Evolutionary conservation across 2,113 vertebrate species (phyloP).

Genomic region (Chloropsis cyanopogon): DNA sequence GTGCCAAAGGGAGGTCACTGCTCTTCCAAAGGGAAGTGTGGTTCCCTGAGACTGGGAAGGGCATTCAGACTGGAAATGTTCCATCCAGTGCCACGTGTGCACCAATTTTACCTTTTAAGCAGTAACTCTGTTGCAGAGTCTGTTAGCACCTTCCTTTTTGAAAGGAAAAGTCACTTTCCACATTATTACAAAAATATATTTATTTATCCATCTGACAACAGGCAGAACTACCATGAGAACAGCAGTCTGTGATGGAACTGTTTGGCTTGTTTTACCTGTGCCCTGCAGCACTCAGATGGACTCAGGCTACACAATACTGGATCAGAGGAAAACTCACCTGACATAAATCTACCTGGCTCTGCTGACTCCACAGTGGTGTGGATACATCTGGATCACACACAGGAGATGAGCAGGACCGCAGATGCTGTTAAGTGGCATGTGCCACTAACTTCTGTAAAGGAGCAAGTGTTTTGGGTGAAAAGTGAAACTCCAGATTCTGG

Average conservation of each 20-base stretch:
- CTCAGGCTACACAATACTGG: neutral
- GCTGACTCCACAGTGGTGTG: accelerated
- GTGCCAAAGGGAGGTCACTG: neutral
- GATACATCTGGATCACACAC: neutral
- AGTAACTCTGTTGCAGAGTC: neutral
- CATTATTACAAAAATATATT: neutral
- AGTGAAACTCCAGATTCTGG: neutral
- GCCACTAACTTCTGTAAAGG: neutral
- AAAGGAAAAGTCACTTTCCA: neutral
- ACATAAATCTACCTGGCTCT: neutral
- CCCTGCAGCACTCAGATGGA: neutral
- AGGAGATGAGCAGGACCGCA: neutral
- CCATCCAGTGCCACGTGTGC: too few species aligned
- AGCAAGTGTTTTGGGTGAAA: neutral
- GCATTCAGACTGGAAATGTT: neutral
- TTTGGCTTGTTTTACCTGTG: neutral
- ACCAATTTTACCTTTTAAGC: neutral
- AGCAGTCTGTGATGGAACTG: neutral
- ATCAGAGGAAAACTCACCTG: neutral
- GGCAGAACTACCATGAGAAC: neutral
- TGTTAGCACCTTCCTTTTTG: neutral
- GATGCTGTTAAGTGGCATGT: neutral
- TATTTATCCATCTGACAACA: neutral
- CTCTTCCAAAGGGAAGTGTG: neutral
- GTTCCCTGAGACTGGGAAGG: neutral